Base-by-base conservation (phyloP, 1,140 invertebrate genomes). In the Achroia grisella region DNA sequence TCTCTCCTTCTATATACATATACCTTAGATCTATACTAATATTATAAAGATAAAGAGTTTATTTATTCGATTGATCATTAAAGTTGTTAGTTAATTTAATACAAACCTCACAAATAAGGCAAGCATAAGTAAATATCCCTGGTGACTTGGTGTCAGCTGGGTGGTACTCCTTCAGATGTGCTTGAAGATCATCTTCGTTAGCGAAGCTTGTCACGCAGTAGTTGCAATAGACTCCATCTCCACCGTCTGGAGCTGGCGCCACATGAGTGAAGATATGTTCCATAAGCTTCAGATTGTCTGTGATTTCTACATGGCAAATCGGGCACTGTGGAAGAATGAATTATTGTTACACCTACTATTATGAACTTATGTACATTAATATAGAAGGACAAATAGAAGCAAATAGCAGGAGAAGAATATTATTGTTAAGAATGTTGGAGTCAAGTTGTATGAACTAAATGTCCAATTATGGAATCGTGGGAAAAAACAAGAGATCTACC, bases 241-340 rank as follows among this genome's bases (percentile, higher is more conserved):
- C 87, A 35, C 62, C 67, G 10, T 62, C 76, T 4, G 71, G 66
- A 11, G 83, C 69, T 0, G 73, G 58, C 12, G 81, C 82, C 36
- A 90, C 90, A 66, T 95, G 93, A 4, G 73, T 81, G 35, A 91
- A 90, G 47, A 94, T 71, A 71, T 95, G 93, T 6, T 87, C 86
- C 87, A 92, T 90, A 1, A 95, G 85, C 34, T 89, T 86, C 1
- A 89, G 87, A 86, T 91, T 89, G 40, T 90, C 87, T 48, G 83
- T 66, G 64, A 90, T 89, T 13, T 79, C 71, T 51, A 87, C 52
- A 67, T 79, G 59, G 80, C 92, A 89, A 57, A 91, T 76, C 11
- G 87, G 85, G 50, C 89, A 90, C 80, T 90, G 72, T 8, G 85
- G 69, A 33, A 36, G 10, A 28, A 44, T n/a, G 13, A 27, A 28